A percentile compares a stretch with the other conserved stretches of the same genome.
Evolutionary conservation across 2,113 vertebrate species (phyloP).

Genomic region (Muntiacus muntjak): DNA sequence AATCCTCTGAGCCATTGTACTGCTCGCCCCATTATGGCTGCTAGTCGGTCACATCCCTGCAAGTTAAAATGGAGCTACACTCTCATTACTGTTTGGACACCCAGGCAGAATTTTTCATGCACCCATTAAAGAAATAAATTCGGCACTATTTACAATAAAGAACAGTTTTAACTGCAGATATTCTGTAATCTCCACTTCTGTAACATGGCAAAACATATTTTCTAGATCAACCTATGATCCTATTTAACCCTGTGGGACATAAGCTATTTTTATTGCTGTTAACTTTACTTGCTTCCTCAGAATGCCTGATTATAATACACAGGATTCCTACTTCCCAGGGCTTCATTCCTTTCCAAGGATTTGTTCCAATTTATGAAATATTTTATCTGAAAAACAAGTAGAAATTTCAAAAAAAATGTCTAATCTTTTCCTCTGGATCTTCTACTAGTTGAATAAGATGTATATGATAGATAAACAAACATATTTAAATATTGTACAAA

Average conservation of each 20-base stretch:
- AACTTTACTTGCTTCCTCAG: constrained; percentile 14
- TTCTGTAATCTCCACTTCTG: background rate
- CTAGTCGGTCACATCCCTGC: background rate
- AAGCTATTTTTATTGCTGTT: constrained; percentile 7
- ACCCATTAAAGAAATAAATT: background rate
- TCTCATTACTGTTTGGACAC: constrained; percentile 3
- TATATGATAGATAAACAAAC: background rate
- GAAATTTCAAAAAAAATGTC: background rate
- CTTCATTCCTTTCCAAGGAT: background rate
- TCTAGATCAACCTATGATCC: background rate
- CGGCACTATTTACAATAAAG: constrained; percentile 10
- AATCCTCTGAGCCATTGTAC: background rate
- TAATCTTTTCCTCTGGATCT: background rate
- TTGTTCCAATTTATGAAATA: constrained; percentile 7
- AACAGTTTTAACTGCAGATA: background rate
- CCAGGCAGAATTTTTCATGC: constrained; percentile 15
- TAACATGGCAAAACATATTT: background rate
- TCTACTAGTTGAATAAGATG: background rate
- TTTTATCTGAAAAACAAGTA: background rate
- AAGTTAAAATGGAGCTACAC: background rate
- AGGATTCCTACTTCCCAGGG: background rate
- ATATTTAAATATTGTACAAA: background rate
- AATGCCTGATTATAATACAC: background rate
- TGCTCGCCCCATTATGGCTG: background rate
- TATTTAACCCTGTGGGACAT: background rate